Conservation (phyloP, 2,113 vertebrate species). For the Pollachius pollachius region DNA sequence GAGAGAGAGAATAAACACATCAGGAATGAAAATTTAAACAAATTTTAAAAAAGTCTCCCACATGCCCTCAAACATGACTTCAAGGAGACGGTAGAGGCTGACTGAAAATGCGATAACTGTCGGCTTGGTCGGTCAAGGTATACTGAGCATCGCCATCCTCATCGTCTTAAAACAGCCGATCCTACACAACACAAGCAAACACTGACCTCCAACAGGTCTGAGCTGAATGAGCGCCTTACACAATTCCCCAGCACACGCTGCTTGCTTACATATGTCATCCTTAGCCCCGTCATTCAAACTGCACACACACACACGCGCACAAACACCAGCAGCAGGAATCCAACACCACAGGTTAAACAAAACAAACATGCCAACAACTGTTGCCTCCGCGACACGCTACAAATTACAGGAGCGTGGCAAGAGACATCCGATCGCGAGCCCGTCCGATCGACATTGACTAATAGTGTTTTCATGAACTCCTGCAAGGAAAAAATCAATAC, state of each 20-base stretch:
- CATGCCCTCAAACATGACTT: slow-evolving; percentile 31
- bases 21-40: not conserved
- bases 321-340: not conserved
- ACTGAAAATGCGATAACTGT: slow-evolving; percentile 23
- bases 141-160: not conserved
- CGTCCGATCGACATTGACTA: not conserved
- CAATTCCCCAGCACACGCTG: not conserved
- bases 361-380: too few species aligned
- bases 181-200: not conserved
- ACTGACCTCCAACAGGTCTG: not conserved
- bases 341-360: too few species aligned
- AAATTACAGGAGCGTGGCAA: not conserved
- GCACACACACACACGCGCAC: not conserved
- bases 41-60: not conserved
- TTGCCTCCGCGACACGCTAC: not conserved
- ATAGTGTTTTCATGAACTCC: slow-evolving; percentile 22
- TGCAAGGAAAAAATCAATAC: slow-evolving; percentile 26
- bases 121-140: not conserved
- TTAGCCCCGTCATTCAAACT: not conserved
- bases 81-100: slow-evolving; percentile 40
- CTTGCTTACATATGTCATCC: not conserved
- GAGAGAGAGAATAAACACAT: not conserved
- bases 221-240: not conserved
- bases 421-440: not conserved
- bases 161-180: not conserved